Percentiles rank a stretch among this genome's conserved stretches.
phyloP scores from a whole-genome alignment of 2,113 vertebrate species.

The Chaetodon trifascialis region DNA sequence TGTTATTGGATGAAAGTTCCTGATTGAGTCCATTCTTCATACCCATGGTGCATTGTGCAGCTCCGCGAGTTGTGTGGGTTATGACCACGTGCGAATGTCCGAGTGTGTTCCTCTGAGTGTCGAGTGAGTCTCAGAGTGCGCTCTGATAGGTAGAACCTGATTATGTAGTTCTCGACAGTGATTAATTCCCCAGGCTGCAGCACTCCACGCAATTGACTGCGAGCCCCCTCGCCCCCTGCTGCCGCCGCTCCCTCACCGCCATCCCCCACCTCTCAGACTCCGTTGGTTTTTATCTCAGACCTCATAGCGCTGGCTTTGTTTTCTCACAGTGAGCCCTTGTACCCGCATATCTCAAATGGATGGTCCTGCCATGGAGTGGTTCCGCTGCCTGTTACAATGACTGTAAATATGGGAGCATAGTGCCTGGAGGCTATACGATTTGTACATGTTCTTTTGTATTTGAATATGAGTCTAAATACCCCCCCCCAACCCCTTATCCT shows the following conservation, averaged over 20 bases:
- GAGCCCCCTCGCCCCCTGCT: neutral
- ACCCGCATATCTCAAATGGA: constrained; percentile 65
- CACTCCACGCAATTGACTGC: constrained; percentile 58
- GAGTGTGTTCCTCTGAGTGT: constrained; percentile 19
- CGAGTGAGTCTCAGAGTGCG: constrained; percentile 31
- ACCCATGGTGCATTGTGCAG: constrained; percentile 21
- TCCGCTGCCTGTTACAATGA: constrained; percentile 66
- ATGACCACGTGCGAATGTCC: constrained; percentile 38
- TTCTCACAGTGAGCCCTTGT: constrained; percentile 49
- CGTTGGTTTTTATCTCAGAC: constrained; percentile 60
- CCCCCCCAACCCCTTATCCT: neutral
- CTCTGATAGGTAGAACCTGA: constrained; percentile 60
- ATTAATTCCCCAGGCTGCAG: constrained; percentile 66
- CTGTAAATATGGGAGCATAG: constrained; percentile 79
- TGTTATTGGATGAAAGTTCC: constrained; percentile 19
- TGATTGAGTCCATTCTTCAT: neutral
- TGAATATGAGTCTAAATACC: constrained; percentile 68
- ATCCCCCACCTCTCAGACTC: constrained; percentile 43
- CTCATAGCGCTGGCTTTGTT: constrained; percentile 56
- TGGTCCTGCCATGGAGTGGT: constrained; percentile 65
- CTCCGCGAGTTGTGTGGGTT: constrained; percentile 9
- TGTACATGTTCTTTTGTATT: constrained; percentile 84
- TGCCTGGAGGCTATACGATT: constrained; percentile 79
- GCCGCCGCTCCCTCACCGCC: neutral
- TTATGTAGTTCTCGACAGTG: constrained; percentile 62